Evolutionary conservation across 2,113 vertebrate species (phyloP).

Genomic region (Odobenus rosmarus): DNA sequence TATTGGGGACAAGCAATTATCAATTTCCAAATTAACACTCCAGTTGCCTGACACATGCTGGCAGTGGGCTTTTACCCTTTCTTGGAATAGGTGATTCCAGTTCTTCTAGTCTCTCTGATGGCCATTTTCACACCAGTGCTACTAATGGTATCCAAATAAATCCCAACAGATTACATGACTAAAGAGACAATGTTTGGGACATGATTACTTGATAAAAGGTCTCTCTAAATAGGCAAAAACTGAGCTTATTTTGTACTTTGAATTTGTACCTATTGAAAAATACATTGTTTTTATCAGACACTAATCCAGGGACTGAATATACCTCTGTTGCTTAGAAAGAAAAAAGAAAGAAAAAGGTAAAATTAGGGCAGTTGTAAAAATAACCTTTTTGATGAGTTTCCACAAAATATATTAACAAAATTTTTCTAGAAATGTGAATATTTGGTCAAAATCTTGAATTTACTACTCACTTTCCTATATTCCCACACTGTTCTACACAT

Average conservation of each 20-base stretch:
- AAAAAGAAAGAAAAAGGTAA: neutral
- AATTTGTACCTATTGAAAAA: constrained; percentile 3
- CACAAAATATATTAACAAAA: neutral
- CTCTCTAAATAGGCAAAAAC: constrained; percentile 23
- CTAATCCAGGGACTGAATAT: neutral
- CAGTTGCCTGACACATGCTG: neutral
- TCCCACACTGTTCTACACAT: neutral
- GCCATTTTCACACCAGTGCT: neutral
- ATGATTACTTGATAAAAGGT: constrained; percentile 14
- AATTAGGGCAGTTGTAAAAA: neutral
- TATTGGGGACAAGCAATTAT: neutral
- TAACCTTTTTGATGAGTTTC: neutral
- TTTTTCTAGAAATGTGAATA: constrained; percentile 13
- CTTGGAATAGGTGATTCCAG: neutral
- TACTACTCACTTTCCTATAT: neutral
- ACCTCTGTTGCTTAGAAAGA: neutral
- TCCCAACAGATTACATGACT: neutral
- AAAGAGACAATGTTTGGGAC: neutral
- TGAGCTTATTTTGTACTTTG: neutral
- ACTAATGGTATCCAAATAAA: neutral
- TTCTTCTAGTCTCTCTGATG: neutral
- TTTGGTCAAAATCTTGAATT: neutral
- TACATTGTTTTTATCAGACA: neutral
- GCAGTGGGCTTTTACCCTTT: neutral
- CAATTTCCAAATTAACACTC: neutral